phyloP scores from a whole-genome alignment of 2,888 invertebrate species.

The Eristalinus sepulchralis region DNA sequence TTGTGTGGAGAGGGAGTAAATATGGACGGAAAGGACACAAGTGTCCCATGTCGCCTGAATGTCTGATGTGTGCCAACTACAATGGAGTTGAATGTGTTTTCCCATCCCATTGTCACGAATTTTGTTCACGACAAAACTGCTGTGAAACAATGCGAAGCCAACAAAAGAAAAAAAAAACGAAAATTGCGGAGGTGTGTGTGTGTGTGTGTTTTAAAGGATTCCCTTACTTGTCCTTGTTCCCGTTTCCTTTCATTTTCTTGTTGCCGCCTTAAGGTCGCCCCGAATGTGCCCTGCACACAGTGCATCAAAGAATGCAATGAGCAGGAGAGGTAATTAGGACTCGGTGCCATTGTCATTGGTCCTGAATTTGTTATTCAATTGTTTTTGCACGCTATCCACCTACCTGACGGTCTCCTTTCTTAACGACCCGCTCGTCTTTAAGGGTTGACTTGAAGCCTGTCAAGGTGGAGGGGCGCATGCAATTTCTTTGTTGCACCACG shows the following conservation, averaged over 20 bases:
- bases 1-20: constrained; percentile 10
- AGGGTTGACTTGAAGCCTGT: constrained; percentile 22
- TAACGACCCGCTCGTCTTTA: not conserved
- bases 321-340: constrained; percentile 27
- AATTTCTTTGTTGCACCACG: not conserved
- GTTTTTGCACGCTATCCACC: constrained; percentile 14
- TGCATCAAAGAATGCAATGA: not conserved
- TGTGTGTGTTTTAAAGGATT: constrained; percentile 12
- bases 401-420: not conserved
- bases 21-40: constrained; percentile 50
- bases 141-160: not conserved
- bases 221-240: constrained; percentile 15
- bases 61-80: constrained; percentile 41
- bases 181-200: not conserved
- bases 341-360: constrained; percentile 32
- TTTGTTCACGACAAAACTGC: not conserved
- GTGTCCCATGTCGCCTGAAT: constrained; percentile 51
- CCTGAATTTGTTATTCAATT: constrained; percentile 42
- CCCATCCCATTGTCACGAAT: constrained; percentile 52
- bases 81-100: constrained; percentile 21
- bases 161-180: not conserved
- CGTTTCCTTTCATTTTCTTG: not conserved
- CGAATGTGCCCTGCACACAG: not conserved
- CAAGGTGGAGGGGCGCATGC: not conserved
- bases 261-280: not conserved